Conservation (phyloP, 2,888 invertebrate genomes). For the Drepanosiphum platanoidis region DNA sequence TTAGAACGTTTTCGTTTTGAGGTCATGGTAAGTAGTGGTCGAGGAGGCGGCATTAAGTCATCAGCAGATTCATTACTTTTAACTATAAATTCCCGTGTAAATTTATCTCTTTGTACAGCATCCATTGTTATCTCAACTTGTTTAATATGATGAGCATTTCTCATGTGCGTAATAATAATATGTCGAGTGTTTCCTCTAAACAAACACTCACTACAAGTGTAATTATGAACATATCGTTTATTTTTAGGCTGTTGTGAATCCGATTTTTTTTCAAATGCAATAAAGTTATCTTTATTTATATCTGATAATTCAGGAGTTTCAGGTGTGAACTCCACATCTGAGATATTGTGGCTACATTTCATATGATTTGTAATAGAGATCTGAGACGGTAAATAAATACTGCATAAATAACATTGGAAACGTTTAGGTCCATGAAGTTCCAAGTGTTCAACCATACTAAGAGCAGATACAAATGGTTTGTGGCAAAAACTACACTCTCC, state of each 20-base stretch:
- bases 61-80: background rate
- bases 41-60: background rate
- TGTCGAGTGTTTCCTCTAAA: background rate
- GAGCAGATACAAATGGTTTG: constrained; percentile 38
- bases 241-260: background rate
- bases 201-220: constrained; percentile 15
- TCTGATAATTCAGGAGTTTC: background rate
- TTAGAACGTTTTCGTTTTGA: constrained; percentile 35
- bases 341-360: constrained; percentile 24
- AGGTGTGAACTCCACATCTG: constrained; percentile 38
- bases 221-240: background rate
- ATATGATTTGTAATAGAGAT: constrained; percentile 49
- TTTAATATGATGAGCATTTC: constrained; percentile 1
- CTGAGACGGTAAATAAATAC: background rate
- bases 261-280: background rate
- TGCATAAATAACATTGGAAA: constrained; percentile 57
- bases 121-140: background rate
- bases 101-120: background rate
- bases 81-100: background rate
- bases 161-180: constrained; percentile 5
- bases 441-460: constrained; percentile 47
- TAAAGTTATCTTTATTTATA: constrained; percentile 28
- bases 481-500: constrained; percentile 43
- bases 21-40: background rate
- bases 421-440: constrained; percentile 57